Percentiles rank a stretch among this genome's conserved stretches.
Evolutionary conservation across 37 sponge, comb jelly and placozoan species (phyloP).

Genomic region (Ephydatia muelleri): DNA sequence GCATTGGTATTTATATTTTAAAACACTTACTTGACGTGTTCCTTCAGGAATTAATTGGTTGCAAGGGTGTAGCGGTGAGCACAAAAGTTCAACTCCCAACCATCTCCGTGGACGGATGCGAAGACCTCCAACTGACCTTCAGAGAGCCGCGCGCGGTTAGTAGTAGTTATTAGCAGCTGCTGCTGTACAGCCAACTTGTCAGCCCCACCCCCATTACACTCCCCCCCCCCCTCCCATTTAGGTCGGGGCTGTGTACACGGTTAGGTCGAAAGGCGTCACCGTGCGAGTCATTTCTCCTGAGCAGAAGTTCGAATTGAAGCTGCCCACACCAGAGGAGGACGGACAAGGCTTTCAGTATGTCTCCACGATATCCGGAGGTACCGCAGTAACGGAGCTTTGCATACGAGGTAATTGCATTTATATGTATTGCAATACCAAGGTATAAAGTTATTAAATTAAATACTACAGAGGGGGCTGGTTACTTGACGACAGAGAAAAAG

Average conservation of each 20-base stretch:
- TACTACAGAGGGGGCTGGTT: conserved; percentile 74
- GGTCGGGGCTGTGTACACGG: conserved; percentile 59
- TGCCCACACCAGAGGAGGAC: conserved; percentile 42
- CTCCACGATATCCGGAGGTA: conserved; percentile 21
- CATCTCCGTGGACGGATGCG: conserved; percentile 44
- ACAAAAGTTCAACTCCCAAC: conserved; percentile 68
- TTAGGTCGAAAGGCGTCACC: conserved; percentile 28
- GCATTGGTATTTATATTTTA: neutral
- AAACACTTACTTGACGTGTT: neutral
- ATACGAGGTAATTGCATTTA: no score
- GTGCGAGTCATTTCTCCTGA: conserved; percentile 67
- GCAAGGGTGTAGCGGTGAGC: conserved; percentile 27
- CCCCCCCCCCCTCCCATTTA: neutral
- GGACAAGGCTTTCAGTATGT: conserved; percentile 33
- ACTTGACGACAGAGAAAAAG: conserved; percentile 70
- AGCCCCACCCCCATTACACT: neutral
- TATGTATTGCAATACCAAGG: neutral
- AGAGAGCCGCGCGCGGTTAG: conserved; percentile 41
- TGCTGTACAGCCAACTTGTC: no score
- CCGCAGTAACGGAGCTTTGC: no score
- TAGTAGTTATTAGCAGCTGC: no score
- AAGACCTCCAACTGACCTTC: conserved; percentile 49
- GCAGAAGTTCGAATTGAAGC: conserved; percentile 31
- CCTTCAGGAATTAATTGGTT: conserved; percentile 59
- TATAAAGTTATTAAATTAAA: neutral